phyloP scores from a whole-genome alignment of 2,113 vertebrate genomes.

The Pongo pygmaeus region DNA sequence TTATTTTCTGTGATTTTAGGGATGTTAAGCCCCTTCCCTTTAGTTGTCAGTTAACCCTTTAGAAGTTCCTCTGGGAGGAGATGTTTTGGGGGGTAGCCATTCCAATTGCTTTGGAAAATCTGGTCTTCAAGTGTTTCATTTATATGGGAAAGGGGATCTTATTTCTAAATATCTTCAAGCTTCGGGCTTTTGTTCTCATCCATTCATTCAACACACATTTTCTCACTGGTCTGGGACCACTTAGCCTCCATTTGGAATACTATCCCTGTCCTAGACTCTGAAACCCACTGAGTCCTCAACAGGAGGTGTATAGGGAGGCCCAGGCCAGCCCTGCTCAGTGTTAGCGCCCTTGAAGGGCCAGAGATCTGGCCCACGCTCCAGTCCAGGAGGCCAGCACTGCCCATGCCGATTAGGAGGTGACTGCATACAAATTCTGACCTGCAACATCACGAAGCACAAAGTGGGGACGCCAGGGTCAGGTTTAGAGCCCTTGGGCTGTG shows the following conservation, averaged over 20 bases:
- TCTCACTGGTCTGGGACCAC: background rate
- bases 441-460: background rate
- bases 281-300: background rate
- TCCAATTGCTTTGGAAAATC: background rate
- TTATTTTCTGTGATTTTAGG: background rate
- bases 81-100: background rate
- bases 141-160: background rate
- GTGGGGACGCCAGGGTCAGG: background rate
- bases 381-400: background rate
- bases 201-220: background rate
- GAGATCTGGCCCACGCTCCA: background rate
- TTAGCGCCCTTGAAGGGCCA: background rate
- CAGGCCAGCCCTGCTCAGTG: background rate
- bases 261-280: background rate
- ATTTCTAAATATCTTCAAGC: background rate
- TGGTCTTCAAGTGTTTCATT: background rate
- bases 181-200: background rate
- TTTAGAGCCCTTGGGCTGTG: fast-evolving
- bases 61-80: background rate
- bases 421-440: background rate
- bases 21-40: background rate
- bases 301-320: background rate
- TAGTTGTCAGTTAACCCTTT: background rate
- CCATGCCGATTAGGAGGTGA: fast-evolving
- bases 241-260: background rate